Evolutionary conservation across 2,797 vertebrate genomes (phyloP), one percentile per base, ranked within the genome.

Genomic region (Labeo calbasu): DNA sequence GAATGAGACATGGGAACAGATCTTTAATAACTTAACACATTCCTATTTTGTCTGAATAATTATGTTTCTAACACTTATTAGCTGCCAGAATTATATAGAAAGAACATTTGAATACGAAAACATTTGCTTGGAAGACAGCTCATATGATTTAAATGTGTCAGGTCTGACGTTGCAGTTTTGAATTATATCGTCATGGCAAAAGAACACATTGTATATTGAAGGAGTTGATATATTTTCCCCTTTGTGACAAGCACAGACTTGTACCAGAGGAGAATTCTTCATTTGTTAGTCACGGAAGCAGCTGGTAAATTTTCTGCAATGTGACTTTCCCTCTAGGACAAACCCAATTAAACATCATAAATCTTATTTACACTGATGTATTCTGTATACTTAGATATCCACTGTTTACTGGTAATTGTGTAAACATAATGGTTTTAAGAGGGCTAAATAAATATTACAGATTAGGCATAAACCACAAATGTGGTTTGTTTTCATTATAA

Each of bases 251-350:
- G 82, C 65, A 70, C 40, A 36, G 53, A 71, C 76, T 61, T 78
- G 82, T 23, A 51, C 19, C 51, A 23, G 21, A 79, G 19, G 10
- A 50, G 19, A 63, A 78, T 48, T 84, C 66, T 59, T 71, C 21
- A 78, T 78, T 71, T 77, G 14, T 70, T 71, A 83, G 72, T 43
- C 59, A 77, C 1, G 21, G 14, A 63, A 61, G 3, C 5, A 70
- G 17, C 25, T n/a, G n/a, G 11, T 2, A 5, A 19, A 19, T 77
- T 76, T 43, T 68, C 61, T 55, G 28, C 43, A 17, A 0, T 61
- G 69, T 43, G 48, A 76, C 71, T 43, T 9, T 51, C 32, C 28
- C 5, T 55, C 13, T 1, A 69, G 21, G 10, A 55, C 4, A 79
- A 66, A 21, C 17, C 13, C 43, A 53, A 68, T 53, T 51, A 53